Base-by-base conservation (phyloP, 2,113 vertebrate species). In the Circaetus gallicus region DNA sequence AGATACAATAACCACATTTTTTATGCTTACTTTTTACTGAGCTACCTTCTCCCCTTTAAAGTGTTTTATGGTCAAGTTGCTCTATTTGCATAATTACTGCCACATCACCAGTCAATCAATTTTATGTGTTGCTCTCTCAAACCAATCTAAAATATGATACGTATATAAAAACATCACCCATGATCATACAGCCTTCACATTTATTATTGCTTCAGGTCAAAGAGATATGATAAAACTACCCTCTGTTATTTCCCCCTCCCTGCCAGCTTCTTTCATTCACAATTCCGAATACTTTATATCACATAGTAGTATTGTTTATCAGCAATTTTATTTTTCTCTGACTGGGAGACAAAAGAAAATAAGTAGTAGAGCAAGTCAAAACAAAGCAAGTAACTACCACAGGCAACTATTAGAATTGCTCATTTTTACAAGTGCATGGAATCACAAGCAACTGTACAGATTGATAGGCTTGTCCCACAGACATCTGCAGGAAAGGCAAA, bases 71-170 rank as follows among this genome's bases (percentile, higher is more conserved):
- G 74, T 73, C 1, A 21, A 55, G 55, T 62, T 90, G 42, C 62
- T 95, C 78, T 78, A 93, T 96, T 97, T 94, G 92, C 96, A 95
- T 95, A 95, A 95, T 95, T 90, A 66, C 93, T 95, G 93, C 89
- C 94, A 93, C 91, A 96, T 96, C 95, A 94, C 43, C 63, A 74
- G 55, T 93, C 96, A 85, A 91, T 97, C 84, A 91, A 36, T 95
- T 95, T 95, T 95, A 95, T 86, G 86, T 80, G 50, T 86, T 93
- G 94, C 74, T 93, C 58, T 86, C 58, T 53, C 67, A 82, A 94
- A 84, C 52, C 73, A 72, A 95, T 87, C 61, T 88, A 88, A 91
- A 95, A 87, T 93, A 96, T 2, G 73, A 73, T 58, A 66, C 0
- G 55, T 82, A 77, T 89, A 93, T 96, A 95, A 94, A 96, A 96